phyloP scores from a whole-genome alignment of 2,888 invertebrate genomes.

The Vesta saturnalis region DNA sequence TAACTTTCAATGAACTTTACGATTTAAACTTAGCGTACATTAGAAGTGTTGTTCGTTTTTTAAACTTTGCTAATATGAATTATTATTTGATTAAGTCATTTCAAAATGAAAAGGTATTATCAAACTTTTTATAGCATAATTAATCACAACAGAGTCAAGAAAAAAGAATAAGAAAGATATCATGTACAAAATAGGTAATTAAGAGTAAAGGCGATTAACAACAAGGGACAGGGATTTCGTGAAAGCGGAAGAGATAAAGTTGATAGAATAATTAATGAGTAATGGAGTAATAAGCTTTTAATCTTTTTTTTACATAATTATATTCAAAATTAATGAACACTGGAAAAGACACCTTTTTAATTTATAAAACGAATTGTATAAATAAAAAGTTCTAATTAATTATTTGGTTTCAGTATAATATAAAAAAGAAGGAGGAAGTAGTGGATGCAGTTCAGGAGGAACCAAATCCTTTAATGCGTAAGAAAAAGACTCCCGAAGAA shows the following conservation, averaged over 20 bases:
- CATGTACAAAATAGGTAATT: background rate
- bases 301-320: background rate
- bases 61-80: too few relatives aligned
- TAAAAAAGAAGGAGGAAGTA: conserved; percentile 96
- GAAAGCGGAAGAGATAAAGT: background rate
- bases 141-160: background rate
- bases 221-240: background rate
- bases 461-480: conserved; percentile 95
- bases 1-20: background rate
- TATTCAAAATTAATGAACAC: too few relatives aligned
- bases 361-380: too few relatives aligned
- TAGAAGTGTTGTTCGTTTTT: too few relatives aligned
- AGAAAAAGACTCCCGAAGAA: conserved; percentile 99
- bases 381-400: too few relatives aligned
- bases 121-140: background rate
- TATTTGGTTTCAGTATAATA: conserved; percentile 87
- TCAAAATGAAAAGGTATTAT: background rate
- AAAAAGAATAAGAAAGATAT: background rate
- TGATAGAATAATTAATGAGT: background rate
- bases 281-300: background rate
- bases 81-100: background rate
- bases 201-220: background rate
- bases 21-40: too few relatives aligned
- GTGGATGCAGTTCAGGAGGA: conserved; percentile 86
- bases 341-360: background rate